Evolutionary conservation across 64 coral and sea anemone genomes (phyloP), one percentile per base, ranked within the genome.

Genomic region (Cladopsammia gracilis): DNA sequence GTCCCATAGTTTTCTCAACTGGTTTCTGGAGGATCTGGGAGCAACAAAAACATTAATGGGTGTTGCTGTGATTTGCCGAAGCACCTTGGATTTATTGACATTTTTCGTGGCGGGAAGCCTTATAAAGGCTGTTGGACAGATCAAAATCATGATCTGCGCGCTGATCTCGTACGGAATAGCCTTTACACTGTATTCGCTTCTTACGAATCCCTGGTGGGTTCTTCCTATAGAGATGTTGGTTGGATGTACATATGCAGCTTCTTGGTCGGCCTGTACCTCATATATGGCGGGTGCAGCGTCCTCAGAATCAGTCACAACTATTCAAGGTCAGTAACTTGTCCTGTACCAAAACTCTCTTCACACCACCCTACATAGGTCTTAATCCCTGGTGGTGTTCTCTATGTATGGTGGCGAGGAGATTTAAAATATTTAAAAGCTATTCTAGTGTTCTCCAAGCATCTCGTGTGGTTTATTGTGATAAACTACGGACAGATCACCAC

Each of bases 1-100:
- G 91, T 90, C 86, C 56, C 98, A 99, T 89, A 99, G 96, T 69
- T 99, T 99, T 60, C 86, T 99, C 43, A 94, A 87, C 26, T 99
- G 98, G 98, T 99, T 99, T 78, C 58, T 99, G 22, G 98, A 99
- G 24, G 98, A 99, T 51, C 84, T 99, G 24, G 98, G 98, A 65
- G 98, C 90, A 4, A 96, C 82, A 56, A 99, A 99, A 25, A 96
- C 98, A 57, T 56, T 99, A 3, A 99, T 99, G 98, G 98, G 98
- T 25, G 76, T 99, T 1, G 94, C 94, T 18, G 89, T 99, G 15
- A 87, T 91, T 77, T 96, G 87, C 51, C 92, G 98, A 46, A 85
- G 88, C 54, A 54, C 86, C 71, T 84, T 95, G 62, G 98, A 99
- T 77, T 90, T 95, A 53, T 56, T 93, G 60, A 99, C 89, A 65